Evolutionary conservation across 30 jellyfish, hydroid and myxozoan genomes (phyloP), one percentile per base, ranked within the genome.

Genomic region (Aurelia aurita complex sp. Pacific): DNA sequence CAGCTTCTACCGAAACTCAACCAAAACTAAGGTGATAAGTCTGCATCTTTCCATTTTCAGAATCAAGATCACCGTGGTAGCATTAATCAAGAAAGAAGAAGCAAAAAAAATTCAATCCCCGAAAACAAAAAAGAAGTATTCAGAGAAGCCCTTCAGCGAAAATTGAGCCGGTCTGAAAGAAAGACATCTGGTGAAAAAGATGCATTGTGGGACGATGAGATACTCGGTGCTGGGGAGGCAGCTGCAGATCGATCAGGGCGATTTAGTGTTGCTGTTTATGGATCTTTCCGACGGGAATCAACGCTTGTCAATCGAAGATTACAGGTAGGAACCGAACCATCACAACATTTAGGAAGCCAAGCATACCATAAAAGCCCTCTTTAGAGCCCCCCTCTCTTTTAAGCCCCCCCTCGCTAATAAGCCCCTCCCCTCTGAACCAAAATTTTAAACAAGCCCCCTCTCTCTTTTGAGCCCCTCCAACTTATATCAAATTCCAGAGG

Each of bases 201-300:
- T 34, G 61, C 62, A 19, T 53, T 46, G 32, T 69, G 91, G 91
- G 83, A 74, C 10, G 84, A 81, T 42, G 65, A 55, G 23, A 19
- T 55, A 46, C 84, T 83, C 67, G 84, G 77, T 36, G 72, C 83
- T 34, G 60, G 73, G 32, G 91, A 81, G 19, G 85, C 71, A 69
- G 80, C 61, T 69, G 74, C 42, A 14, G 77, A 81, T 55, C 71
- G 66, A 61, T 51, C 43, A 43, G 53, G 85, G 43, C 51, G 84
- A 36, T 17, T 57, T 18, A 83, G 92, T 52, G 50, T 70, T 18
- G 67, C 80, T 17, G 61, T 83, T 61, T 83, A 70, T 35, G 92
- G 92, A 33, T 70, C 92, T 7, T 46, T 46, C 8, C 57, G 57
- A 46, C 57, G 57, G 8, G 57, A 46, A 6, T 46, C 57, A 9